These are phyloP conservation scores for Dorcus hopei DNA, from an alignment of 2,888 invertebrate species.

Conservation along the genomic window DNA sequence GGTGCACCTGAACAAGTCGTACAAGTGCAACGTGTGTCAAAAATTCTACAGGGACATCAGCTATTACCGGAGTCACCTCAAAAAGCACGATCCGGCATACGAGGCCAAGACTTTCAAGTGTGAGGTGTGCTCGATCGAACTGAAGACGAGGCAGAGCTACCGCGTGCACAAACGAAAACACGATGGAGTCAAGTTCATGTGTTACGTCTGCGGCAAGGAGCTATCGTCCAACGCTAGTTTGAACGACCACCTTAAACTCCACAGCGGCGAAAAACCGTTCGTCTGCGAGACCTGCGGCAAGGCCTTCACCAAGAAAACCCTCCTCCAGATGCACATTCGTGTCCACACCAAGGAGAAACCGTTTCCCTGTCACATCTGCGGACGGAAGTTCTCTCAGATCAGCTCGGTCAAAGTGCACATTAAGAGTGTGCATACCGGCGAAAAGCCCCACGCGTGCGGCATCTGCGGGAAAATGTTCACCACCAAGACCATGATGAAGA, in stretches of 20 bases:
- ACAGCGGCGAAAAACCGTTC: slow-evolving; percentile 46
- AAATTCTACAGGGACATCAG: not conserved
- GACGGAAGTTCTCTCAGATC: slow-evolving; percentile 23
- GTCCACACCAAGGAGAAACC: slow-evolving; percentile 34
- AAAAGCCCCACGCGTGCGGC: slow-evolving; percentile 39
- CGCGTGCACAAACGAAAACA: not conserved
- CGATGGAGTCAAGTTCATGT: not conserved
- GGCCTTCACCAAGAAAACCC: slow-evolving; percentile 41
- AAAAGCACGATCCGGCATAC: not conserved
- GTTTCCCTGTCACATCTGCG: slow-evolving; percentile 23
- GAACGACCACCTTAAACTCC: slow-evolving; percentile 41
- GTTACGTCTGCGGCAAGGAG: slow-evolving; percentile 20
- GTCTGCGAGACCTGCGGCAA: slow-evolving; percentile 42
- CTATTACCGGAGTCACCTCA: not conserved
- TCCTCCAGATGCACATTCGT: slow-evolving; percentile 53
- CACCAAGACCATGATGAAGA: slow-evolving; percentile 26
- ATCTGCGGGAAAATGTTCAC: slow-evolving; percentile 35
- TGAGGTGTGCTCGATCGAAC: not conserved
- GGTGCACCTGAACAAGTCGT: not conserved
- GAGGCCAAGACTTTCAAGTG: not conserved
- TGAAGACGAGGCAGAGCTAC: not conserved
- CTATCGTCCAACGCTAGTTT: slow-evolving; percentile 63
- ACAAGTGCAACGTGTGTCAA: not conserved
- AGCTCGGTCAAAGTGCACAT: slow-evolving; percentile 22
- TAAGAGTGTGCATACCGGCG: slow-evolving; percentile 20